Base-by-base conservation (phyloP, 2,113 vertebrate species). In the Pelecanus crispus region DNA sequence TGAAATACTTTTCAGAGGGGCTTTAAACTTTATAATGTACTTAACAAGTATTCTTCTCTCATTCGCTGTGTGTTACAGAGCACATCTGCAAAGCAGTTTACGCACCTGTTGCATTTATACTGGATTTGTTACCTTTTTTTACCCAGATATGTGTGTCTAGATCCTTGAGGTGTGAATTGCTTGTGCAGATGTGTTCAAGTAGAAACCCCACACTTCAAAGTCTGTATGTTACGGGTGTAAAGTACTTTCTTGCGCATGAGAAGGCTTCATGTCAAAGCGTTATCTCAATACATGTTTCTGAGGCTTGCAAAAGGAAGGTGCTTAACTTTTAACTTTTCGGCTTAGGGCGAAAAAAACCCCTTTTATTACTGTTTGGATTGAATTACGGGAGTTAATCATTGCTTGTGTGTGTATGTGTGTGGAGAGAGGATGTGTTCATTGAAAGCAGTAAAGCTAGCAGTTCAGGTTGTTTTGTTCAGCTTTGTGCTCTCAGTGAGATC, bases 341-440 rank as follows among this genome's bases (percentile, higher is more conserved):
- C 55, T 47, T 67, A 19, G 55, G 15, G 45, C 13, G 9, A 24
- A 84, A 62, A 34, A n/a, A 1, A 16, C 13, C 24, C 58, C 31
- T 94, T 92, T 96, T 96, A 95, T 89, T 91, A 56, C 86, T 95
- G 88, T 95, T 96, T 95, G 91, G 47, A 19, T 10, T 81, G 83
- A 89, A 15, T 87, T 92, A 84, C 0, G 0, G 24, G 38, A 92
- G 91, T 97, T 96, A 95, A 93, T 95, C 44, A 96, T 96, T 96
- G 87, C 36, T 95, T 2, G 0, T 2, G 4, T 62, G 82, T 65
- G 28, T 62, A 26, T 59, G 53, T 28, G 28, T 1, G 1, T 16
- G n/a, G 47, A n/a, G 70, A 28, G 58, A 63, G 65, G 67, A 68
- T 12, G 38, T 65, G 66, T 40, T 71, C 59, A 17, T 18, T 9